These are phyloP conservation scores for Lichenostomus cassidix DNA, from an alignment of 2,113 vertebrate genomes.

Conservation along the genomic window DNA sequence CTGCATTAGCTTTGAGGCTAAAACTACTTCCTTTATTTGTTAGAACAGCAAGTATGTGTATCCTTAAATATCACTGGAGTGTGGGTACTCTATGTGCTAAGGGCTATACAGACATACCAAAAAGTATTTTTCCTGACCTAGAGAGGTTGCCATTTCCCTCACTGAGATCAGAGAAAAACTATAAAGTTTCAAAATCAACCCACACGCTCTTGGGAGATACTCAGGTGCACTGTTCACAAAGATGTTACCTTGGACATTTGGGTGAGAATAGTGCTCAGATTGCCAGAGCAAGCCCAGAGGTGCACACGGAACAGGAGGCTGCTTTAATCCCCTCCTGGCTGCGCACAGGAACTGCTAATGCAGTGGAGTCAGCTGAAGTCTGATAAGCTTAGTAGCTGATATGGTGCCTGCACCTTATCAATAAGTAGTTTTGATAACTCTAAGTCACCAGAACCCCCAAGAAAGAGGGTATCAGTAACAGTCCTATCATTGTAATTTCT, in stretches of 20 bases:
- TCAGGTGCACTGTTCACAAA: neutral
- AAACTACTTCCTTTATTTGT: neutral
- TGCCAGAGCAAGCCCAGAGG: neutral
- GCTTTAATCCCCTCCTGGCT: neutral
- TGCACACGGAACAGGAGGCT: neutral
- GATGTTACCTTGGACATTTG: neutral
- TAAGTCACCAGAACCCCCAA: neutral
- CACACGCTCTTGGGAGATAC: fast-evolving
- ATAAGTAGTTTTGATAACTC: neutral
- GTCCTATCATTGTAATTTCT: neutral
- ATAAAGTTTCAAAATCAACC: neutral
- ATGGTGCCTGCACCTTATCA: neutral
- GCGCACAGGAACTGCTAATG: fast-evolving
- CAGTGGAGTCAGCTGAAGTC: neutral
- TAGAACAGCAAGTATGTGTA: neutral
- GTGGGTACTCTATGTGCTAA: neutral
- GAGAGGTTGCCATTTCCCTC: neutral
- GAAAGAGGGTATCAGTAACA: neutral
- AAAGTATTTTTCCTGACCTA: neutral
- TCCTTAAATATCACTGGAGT: neutral
- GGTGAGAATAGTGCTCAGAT: neutral
- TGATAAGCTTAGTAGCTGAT: neutral
- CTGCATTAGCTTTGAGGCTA: neutral
- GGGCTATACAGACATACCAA: neutral
- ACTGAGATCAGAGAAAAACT: neutral